A percentile compares a stretch with the other conserved stretches of the same genome.
These are phyloP conservation scores for Dinomys branickii DNA, from an alignment of 2,113 vertebrate genomes.

Conservation along the genomic window DNA sequence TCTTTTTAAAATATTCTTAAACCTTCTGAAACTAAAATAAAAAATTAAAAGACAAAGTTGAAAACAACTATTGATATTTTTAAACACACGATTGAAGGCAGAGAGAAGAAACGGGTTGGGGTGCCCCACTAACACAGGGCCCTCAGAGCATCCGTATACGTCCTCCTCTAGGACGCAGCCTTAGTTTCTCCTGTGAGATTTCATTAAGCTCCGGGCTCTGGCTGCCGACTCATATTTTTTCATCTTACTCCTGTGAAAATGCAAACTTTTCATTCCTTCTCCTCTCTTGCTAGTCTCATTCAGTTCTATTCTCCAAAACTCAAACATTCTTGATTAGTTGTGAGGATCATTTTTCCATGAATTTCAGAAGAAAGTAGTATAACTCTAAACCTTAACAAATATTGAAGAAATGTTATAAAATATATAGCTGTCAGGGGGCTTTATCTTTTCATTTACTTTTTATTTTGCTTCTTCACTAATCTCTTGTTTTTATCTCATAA, in stretches of 20 bases:
- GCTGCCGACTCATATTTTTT: background rate
- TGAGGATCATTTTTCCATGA: background rate
- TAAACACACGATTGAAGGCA: background rate
- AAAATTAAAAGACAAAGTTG: background rate
- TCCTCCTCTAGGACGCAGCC: background rate
- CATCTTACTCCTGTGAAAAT: background rate
- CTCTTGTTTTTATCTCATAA: background rate
- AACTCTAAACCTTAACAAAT: background rate
- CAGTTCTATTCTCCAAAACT: background rate
- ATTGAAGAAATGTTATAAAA: background rate
- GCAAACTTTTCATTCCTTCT: background rate
- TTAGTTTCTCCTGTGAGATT: background rate
- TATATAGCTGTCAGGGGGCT: background rate
- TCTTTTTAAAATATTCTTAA: background rate
- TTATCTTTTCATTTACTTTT: background rate
- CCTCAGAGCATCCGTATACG: background rate
- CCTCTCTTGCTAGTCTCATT: background rate
- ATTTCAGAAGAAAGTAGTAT: background rate
- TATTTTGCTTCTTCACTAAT: background rate
- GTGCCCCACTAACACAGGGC: background rate
- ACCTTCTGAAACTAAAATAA: background rate
- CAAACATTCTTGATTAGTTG: background rate
- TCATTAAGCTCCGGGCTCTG: background rate
- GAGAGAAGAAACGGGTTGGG: background rate
- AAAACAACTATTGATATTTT: background rate